Percentiles rank a stretch among this genome's conserved stretches.
Conservation (phyloP, 2,888 invertebrate genomes). For the Ethmia dodecea region DNA sequence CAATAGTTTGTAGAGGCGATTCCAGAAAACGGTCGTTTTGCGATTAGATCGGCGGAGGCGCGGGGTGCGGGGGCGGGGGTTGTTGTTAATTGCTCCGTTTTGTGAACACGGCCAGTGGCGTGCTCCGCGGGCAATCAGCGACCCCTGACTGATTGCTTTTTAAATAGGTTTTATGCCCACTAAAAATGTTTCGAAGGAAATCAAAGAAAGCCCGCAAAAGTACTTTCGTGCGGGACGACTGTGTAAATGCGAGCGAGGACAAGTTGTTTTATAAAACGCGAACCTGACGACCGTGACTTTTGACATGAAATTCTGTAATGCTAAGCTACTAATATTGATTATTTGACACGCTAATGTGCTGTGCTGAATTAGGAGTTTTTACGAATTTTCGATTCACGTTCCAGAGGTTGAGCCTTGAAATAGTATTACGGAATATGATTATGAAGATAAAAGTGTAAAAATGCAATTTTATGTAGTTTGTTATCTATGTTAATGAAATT, state of each 20-base stretch:
- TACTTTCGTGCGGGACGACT: slow-evolving; percentile 49
- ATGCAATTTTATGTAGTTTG: too few relatives aligned
- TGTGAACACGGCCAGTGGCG: slow-evolving; percentile 75
- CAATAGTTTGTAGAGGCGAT: slow-evolving; percentile 72
- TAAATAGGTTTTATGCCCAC: slow-evolving; percentile 76
- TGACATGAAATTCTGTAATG: slow-evolving; percentile 11
- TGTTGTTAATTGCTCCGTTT: slow-evolving; percentile 76
- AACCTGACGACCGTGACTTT: slow-evolving; percentile 37
- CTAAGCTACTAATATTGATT: too few relatives aligned
- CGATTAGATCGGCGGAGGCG: slow-evolving; percentile 66
- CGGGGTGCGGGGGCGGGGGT: slow-evolving; percentile 40
- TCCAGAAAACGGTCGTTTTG: slow-evolving; percentile 77
- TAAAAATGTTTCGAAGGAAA: slow-evolving; percentile 70
- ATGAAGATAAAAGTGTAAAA: too few relatives aligned
- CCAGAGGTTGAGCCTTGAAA: too few relatives aligned
- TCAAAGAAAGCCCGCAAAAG: slow-evolving; percentile 46
- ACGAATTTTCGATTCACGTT: too few relatives aligned
- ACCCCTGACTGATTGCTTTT: slow-evolving; percentile 76
- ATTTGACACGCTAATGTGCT: too few relatives aligned
- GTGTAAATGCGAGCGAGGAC: slow-evolving; percentile 47
- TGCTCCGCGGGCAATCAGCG: slow-evolving; percentile 72
- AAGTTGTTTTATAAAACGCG: slow-evolving; percentile 45
- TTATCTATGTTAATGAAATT: too few relatives aligned
- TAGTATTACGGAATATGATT: too few relatives aligned
- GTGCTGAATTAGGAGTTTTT: too few relatives aligned